phyloP scores from a whole-genome alignment of 2,888 invertebrate species.

The Polymixis lichenea region DNA sequence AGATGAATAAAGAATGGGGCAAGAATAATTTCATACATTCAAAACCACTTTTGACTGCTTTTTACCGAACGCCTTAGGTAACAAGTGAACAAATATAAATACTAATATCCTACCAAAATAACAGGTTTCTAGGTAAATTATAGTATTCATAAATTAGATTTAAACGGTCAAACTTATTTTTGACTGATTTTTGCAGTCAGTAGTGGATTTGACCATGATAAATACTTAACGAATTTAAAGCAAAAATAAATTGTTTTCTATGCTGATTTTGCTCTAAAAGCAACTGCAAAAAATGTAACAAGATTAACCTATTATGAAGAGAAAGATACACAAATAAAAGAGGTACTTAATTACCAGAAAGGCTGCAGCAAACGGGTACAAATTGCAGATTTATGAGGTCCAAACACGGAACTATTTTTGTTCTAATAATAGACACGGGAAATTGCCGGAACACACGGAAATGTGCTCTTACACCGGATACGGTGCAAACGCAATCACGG shows the following conservation, averaged over 20 bases:
- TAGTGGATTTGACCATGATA: too few species aligned
- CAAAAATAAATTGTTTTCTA: too few species aligned
- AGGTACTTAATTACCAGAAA: slow-evolving; percentile 26
- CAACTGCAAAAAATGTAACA: not conserved
- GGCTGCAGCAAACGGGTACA: slow-evolving; percentile 35
- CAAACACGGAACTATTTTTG: slow-evolving; percentile 47
- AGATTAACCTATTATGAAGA: slow-evolving; percentile 4
- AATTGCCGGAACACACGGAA: slow-evolving; percentile 56
- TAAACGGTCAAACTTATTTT: too few species aligned
- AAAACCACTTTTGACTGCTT: not conserved
- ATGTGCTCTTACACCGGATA: slow-evolving; percentile 40
- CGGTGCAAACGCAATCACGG: slow-evolving; percentile 44
- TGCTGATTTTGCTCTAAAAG: not conserved
- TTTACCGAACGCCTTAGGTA: not conserved
- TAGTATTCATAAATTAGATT: too few species aligned
- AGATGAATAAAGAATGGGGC: not conserved
- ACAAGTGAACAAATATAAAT: too few species aligned
- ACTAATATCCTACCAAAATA: too few species aligned
- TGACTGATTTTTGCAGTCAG: too few species aligned
- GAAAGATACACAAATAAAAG: slow-evolving; percentile 26
- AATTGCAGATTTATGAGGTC: slow-evolving; percentile 39
- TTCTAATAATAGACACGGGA: slow-evolving; percentile 22
- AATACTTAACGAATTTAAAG: too few species aligned
- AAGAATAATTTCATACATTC: not conserved
- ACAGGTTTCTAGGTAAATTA: too few species aligned